Conservation (phyloP, 2,888 invertebrate genomes). For the Deilephila porcellus region DNA sequence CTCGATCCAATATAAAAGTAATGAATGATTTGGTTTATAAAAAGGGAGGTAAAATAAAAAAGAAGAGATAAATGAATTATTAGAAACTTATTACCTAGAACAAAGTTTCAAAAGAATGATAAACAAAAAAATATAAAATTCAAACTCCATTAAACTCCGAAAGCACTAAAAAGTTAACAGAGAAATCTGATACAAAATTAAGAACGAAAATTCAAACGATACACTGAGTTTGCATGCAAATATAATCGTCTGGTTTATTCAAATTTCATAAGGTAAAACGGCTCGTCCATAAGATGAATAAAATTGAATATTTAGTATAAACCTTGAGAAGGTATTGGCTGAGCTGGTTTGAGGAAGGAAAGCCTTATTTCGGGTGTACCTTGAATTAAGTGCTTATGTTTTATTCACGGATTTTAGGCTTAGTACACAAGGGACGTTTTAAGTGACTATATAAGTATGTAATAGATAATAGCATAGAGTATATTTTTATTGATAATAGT, state of each 20-base stretch:
- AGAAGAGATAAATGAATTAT: no score
- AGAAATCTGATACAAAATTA: not conserved
- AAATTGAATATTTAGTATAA: constrained; percentile 36
- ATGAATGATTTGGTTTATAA: no score
- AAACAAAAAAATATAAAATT: not conserved
- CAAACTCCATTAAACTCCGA: not conserved
- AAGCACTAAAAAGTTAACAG: not conserved
- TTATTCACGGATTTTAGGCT: not conserved
- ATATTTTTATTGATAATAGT: no score
- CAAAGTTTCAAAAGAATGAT: no score
- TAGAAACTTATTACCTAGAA: no score
- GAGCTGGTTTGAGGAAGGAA: not conserved
- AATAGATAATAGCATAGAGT: no score
- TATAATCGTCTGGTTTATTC: not conserved
- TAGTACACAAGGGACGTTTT: no score
- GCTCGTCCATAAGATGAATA: constrained; percentile 31
- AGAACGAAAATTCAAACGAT: not conserved
- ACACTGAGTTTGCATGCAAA: not conserved
- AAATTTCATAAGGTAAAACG: constrained; percentile 7
- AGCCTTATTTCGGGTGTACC: not conserved
- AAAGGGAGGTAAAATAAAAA: no score
- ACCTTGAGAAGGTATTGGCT: constrained; percentile 2
- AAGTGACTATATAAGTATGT: no score
- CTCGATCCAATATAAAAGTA: no score
- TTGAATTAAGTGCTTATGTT: not conserved